Percentiles rank a stretch among this genome's conserved stretches.
Evolutionary conservation across 1,140 invertebrate genomes (phyloP).

Genomic region (Sitophilus oryzae): DNA sequence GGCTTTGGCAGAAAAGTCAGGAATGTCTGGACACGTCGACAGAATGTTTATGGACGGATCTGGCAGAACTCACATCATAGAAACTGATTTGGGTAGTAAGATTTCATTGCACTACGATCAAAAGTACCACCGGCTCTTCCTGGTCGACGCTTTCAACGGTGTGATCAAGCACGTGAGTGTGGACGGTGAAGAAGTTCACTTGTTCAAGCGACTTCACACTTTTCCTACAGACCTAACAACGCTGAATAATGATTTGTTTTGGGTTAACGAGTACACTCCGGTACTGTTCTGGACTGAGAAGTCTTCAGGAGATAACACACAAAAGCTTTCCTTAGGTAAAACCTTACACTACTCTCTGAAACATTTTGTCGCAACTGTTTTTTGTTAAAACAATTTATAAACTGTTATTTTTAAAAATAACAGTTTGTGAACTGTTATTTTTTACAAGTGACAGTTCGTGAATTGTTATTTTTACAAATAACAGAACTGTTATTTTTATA

Average conservation of each 20-base stretch:
- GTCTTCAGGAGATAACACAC: slow-evolving; percentile 41
- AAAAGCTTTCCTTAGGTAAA: slow-evolving; percentile 39
- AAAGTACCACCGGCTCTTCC: slow-evolving; percentile 48
- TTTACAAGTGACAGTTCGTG: too few species aligned
- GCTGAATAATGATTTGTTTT: slow-evolving; percentile 56
- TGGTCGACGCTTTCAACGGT: slow-evolving; percentile 50
- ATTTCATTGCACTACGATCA: slow-evolving; percentile 51
- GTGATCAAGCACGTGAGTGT: slow-evolving; percentile 51
- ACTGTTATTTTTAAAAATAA: too few species aligned
- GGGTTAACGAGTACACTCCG: slow-evolving; percentile 49
- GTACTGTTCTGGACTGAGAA: slow-evolving; percentile 57
- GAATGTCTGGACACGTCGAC: slow-evolving; percentile 51
- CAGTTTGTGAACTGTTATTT: too few species aligned
- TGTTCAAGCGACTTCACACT: neutral
- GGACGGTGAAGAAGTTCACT: slow-evolving; percentile 47
- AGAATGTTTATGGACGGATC: slow-evolving; percentile 53
- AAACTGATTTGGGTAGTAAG: slow-evolving; percentile 47
- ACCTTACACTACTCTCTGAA: too few species aligned
- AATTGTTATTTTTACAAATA: too few species aligned
- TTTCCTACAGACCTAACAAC: neutral
- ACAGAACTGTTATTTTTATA: too few species aligned
- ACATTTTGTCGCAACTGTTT: too few species aligned
- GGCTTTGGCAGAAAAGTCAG: slow-evolving; percentile 46
- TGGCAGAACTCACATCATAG: slow-evolving; percentile 47
- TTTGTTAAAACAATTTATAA: too few species aligned